Evolutionary conservation across 1,140 invertebrate genomes (phyloP).

Genomic region (Steinernema khuongi): DNA sequence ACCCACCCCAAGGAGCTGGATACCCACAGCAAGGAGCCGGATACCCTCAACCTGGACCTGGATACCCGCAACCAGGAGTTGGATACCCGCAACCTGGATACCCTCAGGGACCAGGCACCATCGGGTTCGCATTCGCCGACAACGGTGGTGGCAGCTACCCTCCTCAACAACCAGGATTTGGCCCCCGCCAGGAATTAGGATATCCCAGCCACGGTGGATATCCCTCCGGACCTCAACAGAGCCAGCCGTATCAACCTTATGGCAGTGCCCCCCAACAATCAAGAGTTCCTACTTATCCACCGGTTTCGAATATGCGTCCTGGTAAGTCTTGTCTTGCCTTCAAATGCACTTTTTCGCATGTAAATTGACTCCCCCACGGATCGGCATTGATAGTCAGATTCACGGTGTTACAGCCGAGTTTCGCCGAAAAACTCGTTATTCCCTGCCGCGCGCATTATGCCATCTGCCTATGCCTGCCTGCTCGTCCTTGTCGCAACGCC

Average conservation of each 20-base stretch:
- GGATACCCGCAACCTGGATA: slow-evolving; percentile 4
- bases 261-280: neutral
- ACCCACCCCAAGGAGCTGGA: neutral
- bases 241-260: neutral
- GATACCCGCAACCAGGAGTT: neutral
- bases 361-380: too few species aligned
- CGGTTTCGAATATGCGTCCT: neutral
- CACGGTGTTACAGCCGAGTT: too few species aligned
- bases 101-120: neutral
- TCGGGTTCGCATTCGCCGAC: neutral
- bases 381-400: too few species aligned
- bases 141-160: slow-evolving; percentile 12
- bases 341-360: too few species aligned
- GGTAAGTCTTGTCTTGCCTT: slow-evolving; percentile 1
- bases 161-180: slow-evolving; percentile 24
- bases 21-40: slow-evolving; percentile 21
- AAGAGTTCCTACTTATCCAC: neutral
- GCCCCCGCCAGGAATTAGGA: slow-evolving; percentile 21
- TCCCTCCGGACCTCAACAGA: neutral
- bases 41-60: slow-evolving; percentile 7
- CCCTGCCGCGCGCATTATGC: too few species aligned
- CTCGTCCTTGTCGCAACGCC: too few species aligned
- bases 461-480: too few species aligned
- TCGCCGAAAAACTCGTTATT: too few species aligned
- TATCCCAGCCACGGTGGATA: slow-evolving; percentile 17